A percentile compares a stretch with the other conserved stretches of the same genome.
Evolutionary conservation across 2,888 invertebrate species (phyloP).

Genomic region (Conops quadrifasciatus): DNA sequence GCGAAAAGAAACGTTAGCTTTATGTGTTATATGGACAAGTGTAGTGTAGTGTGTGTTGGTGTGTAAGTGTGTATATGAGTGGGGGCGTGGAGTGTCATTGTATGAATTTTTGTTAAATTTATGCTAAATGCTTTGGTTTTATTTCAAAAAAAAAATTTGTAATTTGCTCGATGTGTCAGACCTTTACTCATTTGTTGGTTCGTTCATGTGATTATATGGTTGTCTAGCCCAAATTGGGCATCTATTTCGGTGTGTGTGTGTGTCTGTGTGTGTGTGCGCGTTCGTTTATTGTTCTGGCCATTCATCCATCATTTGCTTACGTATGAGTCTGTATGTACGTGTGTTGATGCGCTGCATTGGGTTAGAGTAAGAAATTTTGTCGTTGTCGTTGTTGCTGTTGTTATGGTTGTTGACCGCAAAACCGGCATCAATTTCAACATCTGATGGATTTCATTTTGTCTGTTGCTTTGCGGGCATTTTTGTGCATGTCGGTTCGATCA

Average conservation of each 20-base stretch:
- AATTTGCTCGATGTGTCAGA: neutral
- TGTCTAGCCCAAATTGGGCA: neutral
- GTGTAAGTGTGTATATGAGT: slow-evolving; percentile 10
- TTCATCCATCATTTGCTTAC: neutral
- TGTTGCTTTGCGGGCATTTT: neutral
- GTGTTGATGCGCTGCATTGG: neutral
- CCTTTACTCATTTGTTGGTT: neutral
- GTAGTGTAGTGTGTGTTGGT: neutral
- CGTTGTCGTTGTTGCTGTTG: too few relatives aligned
- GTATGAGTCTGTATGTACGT: neutral
- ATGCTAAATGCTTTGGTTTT: slow-evolving; percentile 22
- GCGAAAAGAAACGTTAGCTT: too few relatives aligned
- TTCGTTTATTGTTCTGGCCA: neutral
- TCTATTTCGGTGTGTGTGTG: neutral
- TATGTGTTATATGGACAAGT: slow-evolving; percentile 25
- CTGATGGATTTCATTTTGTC: slow-evolving; percentile 25
- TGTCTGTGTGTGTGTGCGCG: neutral
- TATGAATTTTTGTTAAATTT: slow-evolving; percentile 6
- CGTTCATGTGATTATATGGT: neutral
- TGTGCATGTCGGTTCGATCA: neutral
- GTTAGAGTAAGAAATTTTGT: neutral
- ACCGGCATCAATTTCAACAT: slow-evolving; percentile 33
- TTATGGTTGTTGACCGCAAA: slow-evolving; percentile 17
- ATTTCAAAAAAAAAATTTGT: neutral
- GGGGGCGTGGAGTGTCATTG: slow-evolving; percentile 9